Conservation (phyloP, 2,113 vertebrate genomes). For the Charadrius vociferus region DNA sequence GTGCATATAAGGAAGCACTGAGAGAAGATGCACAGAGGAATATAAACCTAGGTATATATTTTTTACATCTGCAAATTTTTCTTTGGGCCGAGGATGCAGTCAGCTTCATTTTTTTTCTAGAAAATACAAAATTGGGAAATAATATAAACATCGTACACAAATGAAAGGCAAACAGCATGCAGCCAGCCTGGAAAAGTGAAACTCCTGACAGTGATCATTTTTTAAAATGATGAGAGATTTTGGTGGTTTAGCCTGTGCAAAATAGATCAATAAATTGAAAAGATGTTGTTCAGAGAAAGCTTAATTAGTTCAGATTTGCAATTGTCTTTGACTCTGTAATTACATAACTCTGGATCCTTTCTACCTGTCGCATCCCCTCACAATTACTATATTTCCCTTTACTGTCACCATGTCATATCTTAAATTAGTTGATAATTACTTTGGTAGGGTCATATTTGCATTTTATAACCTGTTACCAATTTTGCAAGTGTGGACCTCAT, state of each 20-base stretch:
- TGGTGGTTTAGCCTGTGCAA: background rate
- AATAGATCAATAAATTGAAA: background rate
- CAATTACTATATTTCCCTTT: background rate
- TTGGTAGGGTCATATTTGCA: background rate
- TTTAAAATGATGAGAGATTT: background rate
- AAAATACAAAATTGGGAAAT: background rate
- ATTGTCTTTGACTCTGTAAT: background rate
- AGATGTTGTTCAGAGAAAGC: background rate
- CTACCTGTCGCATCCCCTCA: accelerated
- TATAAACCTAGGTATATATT: background rate
- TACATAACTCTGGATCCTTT: background rate
- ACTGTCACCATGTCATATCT: background rate
- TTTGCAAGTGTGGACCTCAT: background rate
- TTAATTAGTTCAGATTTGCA: background rate
- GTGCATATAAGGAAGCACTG: background rate
- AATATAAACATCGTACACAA: background rate
- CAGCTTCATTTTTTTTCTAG: background rate
- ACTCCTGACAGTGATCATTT: background rate
- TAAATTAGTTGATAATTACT: background rate
- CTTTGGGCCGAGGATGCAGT: background rate
- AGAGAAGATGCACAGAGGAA: background rate
- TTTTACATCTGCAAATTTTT: background rate
- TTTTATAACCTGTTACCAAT: background rate
- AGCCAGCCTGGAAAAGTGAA: background rate
- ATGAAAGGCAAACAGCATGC: background rate